Conservation (phyloP, 2,888 invertebrate genomes). For the Idaea dimidiata region DNA sequence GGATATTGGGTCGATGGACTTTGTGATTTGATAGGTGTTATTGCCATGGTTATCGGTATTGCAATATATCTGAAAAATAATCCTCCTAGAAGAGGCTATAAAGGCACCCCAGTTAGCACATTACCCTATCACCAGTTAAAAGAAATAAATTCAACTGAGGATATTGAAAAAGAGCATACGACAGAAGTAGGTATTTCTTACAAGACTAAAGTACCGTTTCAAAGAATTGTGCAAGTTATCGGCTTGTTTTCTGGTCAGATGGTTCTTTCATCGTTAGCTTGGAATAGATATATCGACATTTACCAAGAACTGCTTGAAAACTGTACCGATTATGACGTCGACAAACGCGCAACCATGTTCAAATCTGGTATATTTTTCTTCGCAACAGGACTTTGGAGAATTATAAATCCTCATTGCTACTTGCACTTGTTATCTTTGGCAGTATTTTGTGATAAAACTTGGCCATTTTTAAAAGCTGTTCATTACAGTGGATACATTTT, state of each 20-base stretch:
- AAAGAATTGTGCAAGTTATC: conserved; percentile 83
- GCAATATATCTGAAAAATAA: conserved; percentile 86
- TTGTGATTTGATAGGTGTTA: conserved; percentile 89
- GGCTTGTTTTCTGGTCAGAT: conserved; percentile 86
- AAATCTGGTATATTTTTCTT: conserved; percentile 87
- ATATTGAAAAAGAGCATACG: conserved; percentile 66
- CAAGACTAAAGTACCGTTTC: conserved; percentile 85
- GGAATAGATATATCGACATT: conserved; percentile 91
- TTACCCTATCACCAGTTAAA: conserved; percentile 72
- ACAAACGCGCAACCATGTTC: conserved; percentile 80
- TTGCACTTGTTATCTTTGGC: conserved; percentile 87
- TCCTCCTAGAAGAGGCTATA: conserved; percentile 86
- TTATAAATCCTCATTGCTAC: conserved; percentile 89
- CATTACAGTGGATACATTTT: conserved; percentile 87
- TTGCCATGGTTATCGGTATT: conserved; percentile 86
- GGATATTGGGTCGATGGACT: conserved; percentile 92
- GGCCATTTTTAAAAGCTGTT: conserved; percentile 86
- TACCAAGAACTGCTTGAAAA: conserved; percentile 89
- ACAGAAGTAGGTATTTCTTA: conserved; percentile 81
- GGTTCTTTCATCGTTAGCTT: conserved; percentile 87
- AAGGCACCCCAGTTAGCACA: conserved; percentile 82
- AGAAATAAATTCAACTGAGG: conserved; percentile 65
- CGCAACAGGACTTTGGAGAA: conserved; percentile 87
- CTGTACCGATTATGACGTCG: conserved; percentile 73
- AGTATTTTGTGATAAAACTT: conserved; percentile 90